phyloP scores from a whole-genome alignment of 2,113 vertebrate genomes.

The Caloenas nicobarica region DNA sequence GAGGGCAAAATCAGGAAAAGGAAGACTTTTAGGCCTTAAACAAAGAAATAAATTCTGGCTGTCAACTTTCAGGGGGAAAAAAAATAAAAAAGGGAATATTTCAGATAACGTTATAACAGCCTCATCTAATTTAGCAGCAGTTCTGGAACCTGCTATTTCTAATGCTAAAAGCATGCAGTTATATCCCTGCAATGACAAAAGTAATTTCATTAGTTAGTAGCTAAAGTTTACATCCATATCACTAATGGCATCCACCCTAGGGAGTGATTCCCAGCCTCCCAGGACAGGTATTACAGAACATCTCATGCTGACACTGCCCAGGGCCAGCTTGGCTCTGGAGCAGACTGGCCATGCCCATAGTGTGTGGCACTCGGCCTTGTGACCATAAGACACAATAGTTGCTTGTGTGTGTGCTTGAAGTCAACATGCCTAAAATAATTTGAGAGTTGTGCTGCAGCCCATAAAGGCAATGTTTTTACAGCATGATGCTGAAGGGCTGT shows the following conservation, averaged over 20 bases:
- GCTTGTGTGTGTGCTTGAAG: not conserved
- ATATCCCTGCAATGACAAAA: not conserved
- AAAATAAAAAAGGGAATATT: not conserved
- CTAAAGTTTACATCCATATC: not conserved
- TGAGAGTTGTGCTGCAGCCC: not conserved
- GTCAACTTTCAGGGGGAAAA: not conserved
- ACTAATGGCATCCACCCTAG: not conserved
- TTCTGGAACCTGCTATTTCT: not conserved
- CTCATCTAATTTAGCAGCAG: not conserved
- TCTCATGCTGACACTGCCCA: accelerated
- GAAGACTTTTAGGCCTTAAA: not conserved
- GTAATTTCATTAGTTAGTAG: not conserved
- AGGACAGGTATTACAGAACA: not conserved
- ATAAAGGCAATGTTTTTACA: not conserved
- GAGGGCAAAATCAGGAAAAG: not conserved
- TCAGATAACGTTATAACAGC: not conserved
- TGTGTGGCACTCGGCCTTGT: not conserved
- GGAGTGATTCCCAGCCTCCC: not conserved
- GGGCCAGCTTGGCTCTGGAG: not conserved
- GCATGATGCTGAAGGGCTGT: not conserved
- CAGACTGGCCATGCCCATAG: not conserved
- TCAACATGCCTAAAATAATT: not conserved
- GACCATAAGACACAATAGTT: not conserved
- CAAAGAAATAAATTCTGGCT: not conserved
- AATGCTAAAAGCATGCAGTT: not conserved